A percentile compares a stretch with the other conserved stretches of the same genome.
phyloP scores from a whole-genome alignment of 2,888 invertebrate species.

The Cheilosia urbana region DNA sequence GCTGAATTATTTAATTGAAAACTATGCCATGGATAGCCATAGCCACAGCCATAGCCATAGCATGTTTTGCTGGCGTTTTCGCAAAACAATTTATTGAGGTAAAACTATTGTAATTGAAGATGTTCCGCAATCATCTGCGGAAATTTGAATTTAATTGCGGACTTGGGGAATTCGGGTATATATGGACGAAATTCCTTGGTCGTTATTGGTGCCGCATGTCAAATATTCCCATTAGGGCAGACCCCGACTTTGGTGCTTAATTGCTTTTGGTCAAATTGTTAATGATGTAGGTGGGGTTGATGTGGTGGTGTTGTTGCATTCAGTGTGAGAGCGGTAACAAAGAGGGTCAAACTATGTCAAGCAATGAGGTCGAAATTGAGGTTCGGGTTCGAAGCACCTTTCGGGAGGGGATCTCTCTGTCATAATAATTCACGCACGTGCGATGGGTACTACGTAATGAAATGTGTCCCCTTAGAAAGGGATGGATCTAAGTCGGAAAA shows the following conservation, averaged over 20 bases:
- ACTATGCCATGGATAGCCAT: conserved; percentile 53
- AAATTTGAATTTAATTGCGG: conserved; percentile 59
- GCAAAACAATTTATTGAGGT: conserved; percentile 71
- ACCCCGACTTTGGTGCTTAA: conserved; percentile 45
- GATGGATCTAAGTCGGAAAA: too few species aligned
- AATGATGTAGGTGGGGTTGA: conserved; percentile 28
- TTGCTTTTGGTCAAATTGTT: conserved; percentile 52
- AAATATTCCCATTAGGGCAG: conserved; percentile 50
- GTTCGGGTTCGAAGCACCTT: not conserved
- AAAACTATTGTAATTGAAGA: conserved; percentile 69
- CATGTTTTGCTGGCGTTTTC: conserved; percentile 44
- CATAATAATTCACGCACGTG: not conserved
- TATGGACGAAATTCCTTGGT: conserved; percentile 22
- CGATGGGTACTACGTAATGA: not conserved
- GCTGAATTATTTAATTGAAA: conserved; percentile 72
- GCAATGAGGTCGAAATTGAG: not conserved
- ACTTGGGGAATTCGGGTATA: conserved; percentile 13
- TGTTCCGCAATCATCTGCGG: conserved; percentile 33
- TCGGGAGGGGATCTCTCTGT: not conserved
- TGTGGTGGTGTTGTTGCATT: conserved; percentile 4
- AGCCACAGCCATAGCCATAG: too few species aligned
- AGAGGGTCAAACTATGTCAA: conserved; percentile 8
- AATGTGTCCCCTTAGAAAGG: not conserved
- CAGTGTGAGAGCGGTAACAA: not conserved
- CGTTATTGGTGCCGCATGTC: conserved; percentile 11